Percentiles rank a stretch among this genome's conserved stretches.
Conservation (phyloP, 2,888 invertebrate species). For the Aspidiotus destructor region DNA sequence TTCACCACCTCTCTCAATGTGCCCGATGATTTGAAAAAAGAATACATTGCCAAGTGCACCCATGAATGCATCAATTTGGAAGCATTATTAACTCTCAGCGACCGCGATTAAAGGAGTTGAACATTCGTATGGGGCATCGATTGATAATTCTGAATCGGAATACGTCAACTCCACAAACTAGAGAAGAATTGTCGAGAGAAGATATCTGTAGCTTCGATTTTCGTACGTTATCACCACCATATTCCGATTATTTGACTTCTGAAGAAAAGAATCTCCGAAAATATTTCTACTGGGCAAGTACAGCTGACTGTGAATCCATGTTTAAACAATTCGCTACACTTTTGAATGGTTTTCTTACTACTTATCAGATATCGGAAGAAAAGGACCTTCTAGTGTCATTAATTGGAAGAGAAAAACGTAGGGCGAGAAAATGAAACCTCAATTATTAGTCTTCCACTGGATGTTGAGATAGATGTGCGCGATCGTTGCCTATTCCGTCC, state of each 20-base stretch:
- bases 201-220: constrained; percentile 4
- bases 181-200: too few species aligned
- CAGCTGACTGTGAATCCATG: neutral
- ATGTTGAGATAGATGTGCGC: neutral
- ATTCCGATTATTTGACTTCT: neutral
- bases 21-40: too few species aligned
- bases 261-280: neutral
- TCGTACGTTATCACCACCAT: neutral
- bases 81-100: too few species aligned
- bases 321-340: neutral
- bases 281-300: neutral
- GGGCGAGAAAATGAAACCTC: neutral
- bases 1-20: too few species aligned
- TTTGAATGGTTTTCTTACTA: neutral
- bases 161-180: too few species aligned
- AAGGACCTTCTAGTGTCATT: neutral
- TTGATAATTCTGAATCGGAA: too few species aligned
- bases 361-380: constrained; percentile 1
- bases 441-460: neutral
- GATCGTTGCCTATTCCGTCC: constrained; percentile 1
- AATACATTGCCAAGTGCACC: too few species aligned
- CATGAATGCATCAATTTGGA: too few species aligned
- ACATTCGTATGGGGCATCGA: too few species aligned
- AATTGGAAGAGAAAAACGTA: neutral
- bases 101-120: too few species aligned